Conservation (phyloP, 2,113 vertebrate genomes). For the Cinclus mexicanus region DNA sequence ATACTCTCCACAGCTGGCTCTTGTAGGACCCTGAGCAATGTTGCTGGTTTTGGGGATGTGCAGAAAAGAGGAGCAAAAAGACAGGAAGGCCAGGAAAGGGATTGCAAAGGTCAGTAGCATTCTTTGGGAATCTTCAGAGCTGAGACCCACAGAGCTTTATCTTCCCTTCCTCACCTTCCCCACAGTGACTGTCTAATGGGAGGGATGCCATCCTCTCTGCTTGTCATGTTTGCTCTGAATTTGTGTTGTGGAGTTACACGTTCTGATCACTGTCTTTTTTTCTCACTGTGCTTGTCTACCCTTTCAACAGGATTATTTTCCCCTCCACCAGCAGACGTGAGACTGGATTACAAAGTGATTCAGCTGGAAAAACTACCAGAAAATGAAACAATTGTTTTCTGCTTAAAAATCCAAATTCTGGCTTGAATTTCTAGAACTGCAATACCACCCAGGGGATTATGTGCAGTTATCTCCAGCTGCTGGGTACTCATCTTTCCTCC, state of each 20-base stretch:
- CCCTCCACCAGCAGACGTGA: fast-evolving
- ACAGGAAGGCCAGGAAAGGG: not conserved
- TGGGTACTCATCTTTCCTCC: not conserved
- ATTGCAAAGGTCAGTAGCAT: not conserved
- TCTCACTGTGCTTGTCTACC: not conserved
- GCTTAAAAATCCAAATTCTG: not conserved
- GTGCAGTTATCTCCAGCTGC: not conserved
- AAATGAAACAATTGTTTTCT: slow-evolving; percentile 8
- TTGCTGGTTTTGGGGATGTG: not conserved
- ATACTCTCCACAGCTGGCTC: not conserved
- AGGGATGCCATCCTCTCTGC: not conserved
- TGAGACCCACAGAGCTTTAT: not conserved
- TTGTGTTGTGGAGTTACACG: not conserved
- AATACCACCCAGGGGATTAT: not conserved
- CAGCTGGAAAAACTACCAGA: not conserved
- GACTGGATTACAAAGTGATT: not conserved
- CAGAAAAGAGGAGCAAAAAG: not conserved
- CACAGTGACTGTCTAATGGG: fast-evolving
- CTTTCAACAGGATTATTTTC: not conserved
- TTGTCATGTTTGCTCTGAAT: not conserved
- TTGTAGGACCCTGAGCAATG: not conserved
- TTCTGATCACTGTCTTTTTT: not conserved
- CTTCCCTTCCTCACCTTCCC: not conserved
- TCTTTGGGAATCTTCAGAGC: not conserved
- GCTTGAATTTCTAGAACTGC: not conserved